Evolutionary conservation across 2,888 invertebrate species (phyloP).

Genomic region (Temnothorax unifasciatus): DNA sequence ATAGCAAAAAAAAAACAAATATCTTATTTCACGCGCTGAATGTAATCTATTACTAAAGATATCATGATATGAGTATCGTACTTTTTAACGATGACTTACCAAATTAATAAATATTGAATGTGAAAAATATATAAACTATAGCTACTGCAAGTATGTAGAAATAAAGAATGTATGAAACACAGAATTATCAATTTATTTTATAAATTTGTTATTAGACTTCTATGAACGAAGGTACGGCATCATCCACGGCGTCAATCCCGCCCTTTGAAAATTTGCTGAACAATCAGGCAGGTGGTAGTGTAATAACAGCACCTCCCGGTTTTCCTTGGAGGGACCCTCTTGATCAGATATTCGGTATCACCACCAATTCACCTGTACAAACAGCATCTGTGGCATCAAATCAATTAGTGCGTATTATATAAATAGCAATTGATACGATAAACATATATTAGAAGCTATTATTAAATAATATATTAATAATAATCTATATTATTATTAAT

Average conservation of each 20-base stretch:
- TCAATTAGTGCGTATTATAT: constrained; percentile 76
- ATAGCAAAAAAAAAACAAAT: not conserved
- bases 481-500: not conserved
- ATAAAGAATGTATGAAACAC: not conserved
- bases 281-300: constrained; percentile 68
- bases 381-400: constrained; percentile 84
- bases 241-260: constrained; percentile 68
- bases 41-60: not conserved
- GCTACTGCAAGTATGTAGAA: not conserved
- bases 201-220: constrained; percentile 74
- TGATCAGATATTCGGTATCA: constrained; percentile 84
- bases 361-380: constrained; percentile 81
- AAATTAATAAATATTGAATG: constrained; percentile 2
- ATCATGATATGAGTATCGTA: not conserved
- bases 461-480: not conserved
- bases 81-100: not conserved
- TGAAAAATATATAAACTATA: not conserved
- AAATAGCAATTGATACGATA: not conserved
- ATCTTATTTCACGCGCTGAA: not conserved
- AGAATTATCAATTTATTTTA: not conserved
- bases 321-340: constrained; percentile 84
- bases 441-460: not conserved
- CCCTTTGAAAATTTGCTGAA: constrained; percentile 78
- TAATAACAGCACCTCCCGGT: constrained; percentile 80
- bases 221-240: constrained; percentile 75